Evolutionary conservation across 2,113 vertebrate genomes (phyloP).

Genomic region (Macroglossus sobrinus): DNA sequence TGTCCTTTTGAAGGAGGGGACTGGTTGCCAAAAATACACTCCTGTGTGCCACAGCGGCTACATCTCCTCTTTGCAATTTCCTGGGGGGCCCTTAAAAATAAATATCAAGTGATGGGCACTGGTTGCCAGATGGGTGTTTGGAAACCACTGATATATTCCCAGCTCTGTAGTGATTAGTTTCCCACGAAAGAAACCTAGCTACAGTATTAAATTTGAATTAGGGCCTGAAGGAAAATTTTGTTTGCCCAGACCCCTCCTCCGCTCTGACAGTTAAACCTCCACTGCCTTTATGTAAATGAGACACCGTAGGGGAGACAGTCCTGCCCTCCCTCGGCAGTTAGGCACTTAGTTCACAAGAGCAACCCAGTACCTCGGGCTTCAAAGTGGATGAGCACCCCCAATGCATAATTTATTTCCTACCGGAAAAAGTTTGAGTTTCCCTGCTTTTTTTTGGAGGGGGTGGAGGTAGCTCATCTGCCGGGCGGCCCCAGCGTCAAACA

Average conservation of each 20-base stretch:
- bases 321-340: not conserved
- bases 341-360: not conserved
- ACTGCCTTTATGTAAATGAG: not conserved
- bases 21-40: not conserved
- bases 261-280: not conserved
- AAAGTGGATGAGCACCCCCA: not conserved
- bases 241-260: conserved; percentile 10
- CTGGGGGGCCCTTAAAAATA: not conserved
- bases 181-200: conserved; percentile 25
- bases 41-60: not conserved
- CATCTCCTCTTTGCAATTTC: not conserved
- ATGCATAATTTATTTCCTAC: not conserved
- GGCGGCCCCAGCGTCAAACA: not conserved
- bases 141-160: not conserved
- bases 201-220: conserved; percentile 31
- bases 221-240: conserved; percentile 9
- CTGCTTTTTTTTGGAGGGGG: not conserved
- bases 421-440: not conserved
- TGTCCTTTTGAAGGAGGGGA: not conserved
- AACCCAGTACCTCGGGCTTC: not conserved
- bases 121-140: not conserved
- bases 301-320: not conserved
- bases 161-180: not conserved
- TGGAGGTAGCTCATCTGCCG: not conserved
- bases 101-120: not conserved